Percentiles rank a stretch among this genome's conserved stretches.
These are phyloP conservation scores for Leptopilina myrica DNA, from an alignment of 2,888 invertebrate species.

Conservation along the genomic window DNA sequence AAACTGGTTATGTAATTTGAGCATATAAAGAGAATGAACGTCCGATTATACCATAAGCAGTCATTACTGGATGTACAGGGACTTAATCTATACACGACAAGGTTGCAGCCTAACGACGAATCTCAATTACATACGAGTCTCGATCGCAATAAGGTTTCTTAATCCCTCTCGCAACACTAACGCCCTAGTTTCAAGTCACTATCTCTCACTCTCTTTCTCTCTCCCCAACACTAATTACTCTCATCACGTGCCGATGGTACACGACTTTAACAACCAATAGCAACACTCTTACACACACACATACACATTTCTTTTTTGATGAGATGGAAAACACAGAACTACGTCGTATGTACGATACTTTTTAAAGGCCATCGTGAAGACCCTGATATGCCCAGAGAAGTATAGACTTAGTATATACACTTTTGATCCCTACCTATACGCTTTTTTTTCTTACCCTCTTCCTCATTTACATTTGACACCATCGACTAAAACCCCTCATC, in stretches of 20 bases:
- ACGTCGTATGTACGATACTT: constrained; percentile 39
- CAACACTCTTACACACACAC: neutral
- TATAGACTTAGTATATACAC: constrained; percentile 18
- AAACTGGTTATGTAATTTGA: constrained; percentile 18
- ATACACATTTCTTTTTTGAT: neutral
- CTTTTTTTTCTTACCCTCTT: constrained; percentile 41
- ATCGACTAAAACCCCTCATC: constrained; percentile 2
- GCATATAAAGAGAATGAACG: neutral
- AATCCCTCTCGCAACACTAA: constrained; percentile 71
- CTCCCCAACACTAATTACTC: constrained; percentile 66
- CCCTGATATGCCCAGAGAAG: constrained; percentile 60
- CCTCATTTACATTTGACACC: constrained; percentile 55
- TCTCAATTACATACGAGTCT: constrained; percentile 68
- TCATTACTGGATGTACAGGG: constrained; percentile 21
- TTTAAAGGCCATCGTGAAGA: constrained; percentile 64
- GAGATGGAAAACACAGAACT: constrained; percentile 39
- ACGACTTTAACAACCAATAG: constrained; percentile 54
- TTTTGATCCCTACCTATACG: constrained; percentile 52
- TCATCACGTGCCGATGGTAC: constrained; percentile 65
- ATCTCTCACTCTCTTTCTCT: constrained; percentile 9
- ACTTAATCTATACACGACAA: constrained; percentile 43
- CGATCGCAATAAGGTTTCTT: constrained; percentile 71
- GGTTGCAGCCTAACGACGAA: constrained; percentile 57
- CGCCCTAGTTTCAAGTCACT: constrained; percentile 70
- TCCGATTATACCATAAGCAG: constrained; percentile 32